Base-by-base conservation (phyloP, 2,888 invertebrate genomes). In the Lamellibrachia satsuma region DNA sequence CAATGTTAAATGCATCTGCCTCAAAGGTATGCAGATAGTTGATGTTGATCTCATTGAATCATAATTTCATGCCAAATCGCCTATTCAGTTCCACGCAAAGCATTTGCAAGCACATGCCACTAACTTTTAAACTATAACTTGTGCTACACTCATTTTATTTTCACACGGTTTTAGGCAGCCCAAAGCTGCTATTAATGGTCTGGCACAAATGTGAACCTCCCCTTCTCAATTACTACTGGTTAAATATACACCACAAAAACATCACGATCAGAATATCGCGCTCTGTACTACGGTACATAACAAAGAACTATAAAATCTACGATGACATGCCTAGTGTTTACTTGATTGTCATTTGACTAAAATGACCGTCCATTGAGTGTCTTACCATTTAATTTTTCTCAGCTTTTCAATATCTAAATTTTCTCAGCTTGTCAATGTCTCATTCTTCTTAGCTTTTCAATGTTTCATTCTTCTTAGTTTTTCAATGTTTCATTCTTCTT, bases 171-270 rank as follows among this genome's bases (percentile, higher is more conserved):
- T 75, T 39, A 39, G 39, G 39, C 39, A 75, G 6, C 75, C 22
- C 75, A 75, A 75, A n/a, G 75, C n/a, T 75, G 22, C 22, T 15
- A 75, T 75, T 75, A 75, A 75, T 75, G 75, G 75, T 75, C 75
- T 75, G 75, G 75, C 75, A 75, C 75, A 75, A 75, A 22, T 6
- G 4, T 15, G 75, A 75, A 22, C 55, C n/a, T 15, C 15, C 6
- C 75, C 75, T 75, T n/a, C 75, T n/a, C 22, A 6, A n/a, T 22
- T 22, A 6, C 75, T 75, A 22, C 75, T 75, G 75, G 22, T 22
- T 75, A 75, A 75, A 75, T 75, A 75, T 22, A 75, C 75, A 75
- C 75, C 15, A 75, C 75, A 75, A 75, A 75, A 75, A 75, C 75
- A 75, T 75, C 75, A 75, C 22, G n/a, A 75, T 22, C 22, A 75